These are phyloP conservation scores for Nesogale talazaci DNA, from an alignment of 2,113 vertebrate genomes.

Conservation along the genomic window DNA sequence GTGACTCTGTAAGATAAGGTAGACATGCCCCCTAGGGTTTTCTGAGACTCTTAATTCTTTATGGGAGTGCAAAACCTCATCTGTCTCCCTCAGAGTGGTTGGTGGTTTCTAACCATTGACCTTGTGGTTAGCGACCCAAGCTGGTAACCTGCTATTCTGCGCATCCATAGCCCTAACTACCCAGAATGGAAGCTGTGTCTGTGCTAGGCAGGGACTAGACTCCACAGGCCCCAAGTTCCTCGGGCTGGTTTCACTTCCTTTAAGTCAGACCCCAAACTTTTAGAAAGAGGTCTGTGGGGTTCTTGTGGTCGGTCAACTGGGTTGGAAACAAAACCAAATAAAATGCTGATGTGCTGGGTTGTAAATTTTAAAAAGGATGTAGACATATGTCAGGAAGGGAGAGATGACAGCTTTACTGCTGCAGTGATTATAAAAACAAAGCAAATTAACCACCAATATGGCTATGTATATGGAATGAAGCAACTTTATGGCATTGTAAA, in stretches of 20 bases:
- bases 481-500: conserved; percentile 34
- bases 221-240: background rate
- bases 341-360: conserved; percentile 56
- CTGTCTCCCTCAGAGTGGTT: too few relatives aligned
- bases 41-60: too few relatives aligned
- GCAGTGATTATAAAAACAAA: conserved; percentile 58
- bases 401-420: conserved; percentile 60
- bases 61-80: too few relatives aligned
- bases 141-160: background rate
- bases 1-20: too few relatives aligned
- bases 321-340: conserved; percentile 50
- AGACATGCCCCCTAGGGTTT: too few relatives aligned
- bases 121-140: too few relatives aligned
- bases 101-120: too few relatives aligned
- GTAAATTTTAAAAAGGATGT: conserved; percentile 26
- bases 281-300: background rate
- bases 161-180: too few relatives aligned
- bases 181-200: background rate
- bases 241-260: background rate
- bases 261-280: background rate
- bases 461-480: background rate
- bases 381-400: conserved; percentile 32
- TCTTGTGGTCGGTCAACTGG: conserved; percentile 4
- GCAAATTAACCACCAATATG: conserved; percentile 34
- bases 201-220: background rate